phyloP scores from a whole-genome alignment of 2,113 vertebrate species.

The Neolamprologus longior region DNA sequence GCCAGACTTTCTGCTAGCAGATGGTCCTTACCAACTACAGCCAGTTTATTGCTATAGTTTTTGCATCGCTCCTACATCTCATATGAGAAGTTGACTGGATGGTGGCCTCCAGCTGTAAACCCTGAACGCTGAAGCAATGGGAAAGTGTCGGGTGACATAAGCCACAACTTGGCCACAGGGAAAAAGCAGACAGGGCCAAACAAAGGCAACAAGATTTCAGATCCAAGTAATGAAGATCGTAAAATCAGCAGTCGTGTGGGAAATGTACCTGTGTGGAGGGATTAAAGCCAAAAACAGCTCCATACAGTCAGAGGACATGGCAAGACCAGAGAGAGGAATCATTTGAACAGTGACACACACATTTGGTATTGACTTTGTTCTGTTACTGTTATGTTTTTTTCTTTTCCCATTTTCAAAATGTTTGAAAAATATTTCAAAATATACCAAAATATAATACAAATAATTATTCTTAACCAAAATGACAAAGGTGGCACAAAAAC shows the following conservation, averaged over 20 bases:
- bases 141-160: neutral
- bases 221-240: neutral
- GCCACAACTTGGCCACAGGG: neutral
- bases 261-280: neutral
- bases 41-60: neutral
- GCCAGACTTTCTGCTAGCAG: neutral
- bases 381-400: neutral
- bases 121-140: neutral
- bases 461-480: neutral
- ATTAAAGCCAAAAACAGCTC: neutral
- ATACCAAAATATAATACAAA: neutral
- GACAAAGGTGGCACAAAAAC: neutral
- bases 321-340: neutral
- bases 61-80: neutral
- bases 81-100: neutral
- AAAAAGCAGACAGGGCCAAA: neutral
- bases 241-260: neutral
- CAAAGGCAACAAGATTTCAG: neutral
- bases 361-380: neutral
- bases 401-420: neutral
- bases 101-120: neutral
- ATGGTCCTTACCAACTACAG: neutral
- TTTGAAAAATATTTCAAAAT: neutral
- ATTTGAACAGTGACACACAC: neutral
- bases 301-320: neutral